A percentile compares a stretch with the other conserved stretches of the same genome.
These are phyloP conservation scores for Pollimyrus isidori DNA, from an alignment of 2,113 vertebrate species.

Conservation along the genomic window DNA sequence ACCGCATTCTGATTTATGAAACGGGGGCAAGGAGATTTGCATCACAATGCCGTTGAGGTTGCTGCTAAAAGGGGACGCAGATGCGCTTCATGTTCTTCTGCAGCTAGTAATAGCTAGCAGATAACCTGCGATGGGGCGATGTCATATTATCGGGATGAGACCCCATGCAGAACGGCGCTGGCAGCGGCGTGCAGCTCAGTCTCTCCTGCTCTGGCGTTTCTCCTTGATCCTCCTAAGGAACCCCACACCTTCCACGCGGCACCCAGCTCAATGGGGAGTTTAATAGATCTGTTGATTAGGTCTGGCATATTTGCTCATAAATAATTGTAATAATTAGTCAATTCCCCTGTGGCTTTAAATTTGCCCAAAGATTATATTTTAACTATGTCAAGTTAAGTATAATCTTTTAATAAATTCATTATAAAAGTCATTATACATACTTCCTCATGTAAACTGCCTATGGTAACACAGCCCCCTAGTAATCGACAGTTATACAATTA, in stretches of 20 bases:
- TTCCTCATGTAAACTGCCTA: neutral
- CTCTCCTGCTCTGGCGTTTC: neutral
- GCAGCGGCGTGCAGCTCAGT: neutral
- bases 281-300: slow-evolving; percentile 11
- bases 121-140: neutral
- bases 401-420: slow-evolving; percentile 6
- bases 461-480: neutral
- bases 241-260: neutral
- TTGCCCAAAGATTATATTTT: neutral
- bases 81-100: neutral
- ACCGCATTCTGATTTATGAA: slow-evolving; percentile 15
- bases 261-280: neutral
- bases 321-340: slow-evolving; percentile 6
- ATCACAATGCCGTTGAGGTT: neutral
- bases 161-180: neutral
- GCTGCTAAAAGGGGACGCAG: neutral
- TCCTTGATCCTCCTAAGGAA: too few species aligned
- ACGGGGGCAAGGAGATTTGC: neutral
- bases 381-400: neutral
- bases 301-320: neutral
- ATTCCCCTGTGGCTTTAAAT: neutral
- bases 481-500: neutral
- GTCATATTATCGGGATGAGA: neutral
- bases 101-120: neutral
- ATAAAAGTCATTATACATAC: neutral